Conservation (phyloP, 2,113 vertebrate species). For the Echinops telfairi region DNA sequence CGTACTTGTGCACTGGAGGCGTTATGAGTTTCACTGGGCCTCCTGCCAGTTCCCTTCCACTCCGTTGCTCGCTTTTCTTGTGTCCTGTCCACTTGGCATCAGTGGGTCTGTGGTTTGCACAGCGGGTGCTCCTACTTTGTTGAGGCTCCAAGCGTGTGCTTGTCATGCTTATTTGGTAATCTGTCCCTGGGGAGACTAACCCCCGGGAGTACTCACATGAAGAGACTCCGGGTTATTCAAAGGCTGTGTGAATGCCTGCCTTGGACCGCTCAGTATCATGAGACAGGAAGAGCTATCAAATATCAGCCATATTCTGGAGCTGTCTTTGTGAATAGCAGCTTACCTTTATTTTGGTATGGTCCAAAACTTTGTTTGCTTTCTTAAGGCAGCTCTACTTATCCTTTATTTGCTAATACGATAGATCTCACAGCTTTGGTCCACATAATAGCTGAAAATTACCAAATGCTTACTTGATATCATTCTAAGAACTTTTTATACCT, state of each 20-base stretch:
- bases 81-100: too few relatives aligned
- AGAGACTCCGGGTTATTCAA: not conserved
- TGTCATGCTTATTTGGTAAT: too few relatives aligned
- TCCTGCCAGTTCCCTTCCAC: too few relatives aligned
- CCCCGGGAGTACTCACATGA: not conserved
- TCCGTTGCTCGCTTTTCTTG: too few relatives aligned
- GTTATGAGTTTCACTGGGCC: too few relatives aligned
- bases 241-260: not conserved
- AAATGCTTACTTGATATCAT: not conserved
- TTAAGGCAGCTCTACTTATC: not conserved
- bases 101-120: too few relatives aligned
- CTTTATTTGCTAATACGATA: slow-evolving; percentile 37
- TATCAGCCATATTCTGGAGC: not conserved
- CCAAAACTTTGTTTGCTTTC: not conserved
- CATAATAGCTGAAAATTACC: not conserved
- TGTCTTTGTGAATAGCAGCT: not conserved
- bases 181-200: too few relatives aligned
- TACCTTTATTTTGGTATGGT: slow-evolving; percentile 26
- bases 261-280: not conserved
- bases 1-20: too few relatives aligned
- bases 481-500: not conserved
- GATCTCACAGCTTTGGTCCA: not conserved
- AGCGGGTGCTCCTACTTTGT: too few relatives aligned
- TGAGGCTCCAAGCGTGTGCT: too few relatives aligned
- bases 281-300: not conserved